Evolutionary conservation across 2,113 vertebrate genomes (phyloP).

Genomic region (Nothoprocta perdicaria): DNA sequence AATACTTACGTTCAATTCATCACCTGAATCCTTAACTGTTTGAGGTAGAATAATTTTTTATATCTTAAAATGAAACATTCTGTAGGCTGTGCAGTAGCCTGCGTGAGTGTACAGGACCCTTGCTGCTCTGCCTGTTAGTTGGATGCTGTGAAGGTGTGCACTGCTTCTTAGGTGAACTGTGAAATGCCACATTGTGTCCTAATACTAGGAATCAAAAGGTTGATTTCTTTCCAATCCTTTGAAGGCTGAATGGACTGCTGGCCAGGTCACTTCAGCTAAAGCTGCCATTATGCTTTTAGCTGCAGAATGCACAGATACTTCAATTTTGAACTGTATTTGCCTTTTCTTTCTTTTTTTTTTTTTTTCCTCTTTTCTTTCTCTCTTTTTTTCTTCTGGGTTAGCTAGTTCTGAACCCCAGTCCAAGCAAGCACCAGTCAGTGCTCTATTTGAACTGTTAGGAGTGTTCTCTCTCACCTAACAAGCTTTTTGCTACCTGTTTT

Average conservation of each 20-base stretch:
- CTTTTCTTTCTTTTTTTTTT: not conserved
- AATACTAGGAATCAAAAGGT: not conserved
- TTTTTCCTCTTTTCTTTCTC: no score
- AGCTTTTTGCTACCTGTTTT: constrained; percentile 41
- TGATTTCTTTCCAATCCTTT: not conserved
- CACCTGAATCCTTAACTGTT: no score
- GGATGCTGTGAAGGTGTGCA: not conserved
- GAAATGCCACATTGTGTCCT: not conserved
- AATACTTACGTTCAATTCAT: not conserved
- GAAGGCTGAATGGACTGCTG: not conserved
- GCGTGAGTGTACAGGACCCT: not conserved
- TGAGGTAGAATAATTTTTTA: not conserved
- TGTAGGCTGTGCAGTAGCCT: not conserved
- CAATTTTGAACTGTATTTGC: not conserved
- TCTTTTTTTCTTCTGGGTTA: not conserved
- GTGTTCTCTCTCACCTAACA: constrained; percentile 3
- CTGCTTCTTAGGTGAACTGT: not conserved
- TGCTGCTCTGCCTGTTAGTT: not conserved
- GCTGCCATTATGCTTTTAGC: not conserved
- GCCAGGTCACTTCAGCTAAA: not conserved
- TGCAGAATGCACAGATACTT: not conserved
- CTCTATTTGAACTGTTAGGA: constrained; percentile 8
- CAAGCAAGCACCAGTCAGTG: not conserved
- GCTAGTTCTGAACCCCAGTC: not conserved
- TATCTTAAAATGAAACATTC: not conserved